Evolutionary conservation across 2,888 invertebrate genomes (phyloP).

Genomic region (Synanthedon vespiformis): DNA sequence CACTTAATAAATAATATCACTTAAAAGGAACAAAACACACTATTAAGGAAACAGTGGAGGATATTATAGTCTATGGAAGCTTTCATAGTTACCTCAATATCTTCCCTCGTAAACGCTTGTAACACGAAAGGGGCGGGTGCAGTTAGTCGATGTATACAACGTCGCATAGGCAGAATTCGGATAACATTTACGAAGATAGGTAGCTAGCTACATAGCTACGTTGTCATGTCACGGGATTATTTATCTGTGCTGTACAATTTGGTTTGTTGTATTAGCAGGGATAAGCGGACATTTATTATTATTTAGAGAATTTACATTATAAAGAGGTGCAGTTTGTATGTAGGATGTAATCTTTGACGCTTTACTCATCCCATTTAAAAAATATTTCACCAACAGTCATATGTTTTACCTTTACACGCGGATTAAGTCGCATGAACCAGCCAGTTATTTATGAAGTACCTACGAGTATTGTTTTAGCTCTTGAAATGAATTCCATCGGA

Average conservation of each 20-base stretch:
- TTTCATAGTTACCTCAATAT: not conserved
- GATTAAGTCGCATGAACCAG: no score
- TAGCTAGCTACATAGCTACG: not conserved
- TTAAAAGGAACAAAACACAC: not conserved
- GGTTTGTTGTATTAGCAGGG: not conserved
- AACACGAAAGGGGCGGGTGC: slow-evolving; percentile 41
- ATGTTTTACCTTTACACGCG: no score
- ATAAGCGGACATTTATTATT: not conserved
- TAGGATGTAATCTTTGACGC: no score
- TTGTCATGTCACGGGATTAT: not conserved
- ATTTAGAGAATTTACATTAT: no score
- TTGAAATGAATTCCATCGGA: no score
- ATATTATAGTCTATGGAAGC: not conserved
- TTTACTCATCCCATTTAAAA: no score
- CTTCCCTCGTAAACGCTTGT: slow-evolving; percentile 20
- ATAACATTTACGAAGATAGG: slow-evolving; percentile 1
- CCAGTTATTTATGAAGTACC: no score
- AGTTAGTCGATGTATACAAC: slow-evolving; percentile 16
- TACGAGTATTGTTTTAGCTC: no score
- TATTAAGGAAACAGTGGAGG: not conserved
- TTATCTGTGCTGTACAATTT: not conserved
- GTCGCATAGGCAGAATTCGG: slow-evolving; percentile 11
- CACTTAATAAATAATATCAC: not conserved
- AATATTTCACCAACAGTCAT: no score
- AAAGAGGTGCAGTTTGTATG: no score